Base-by-base conservation (phyloP, 1,140 invertebrate species). In the Neuroterus valhalla region DNA sequence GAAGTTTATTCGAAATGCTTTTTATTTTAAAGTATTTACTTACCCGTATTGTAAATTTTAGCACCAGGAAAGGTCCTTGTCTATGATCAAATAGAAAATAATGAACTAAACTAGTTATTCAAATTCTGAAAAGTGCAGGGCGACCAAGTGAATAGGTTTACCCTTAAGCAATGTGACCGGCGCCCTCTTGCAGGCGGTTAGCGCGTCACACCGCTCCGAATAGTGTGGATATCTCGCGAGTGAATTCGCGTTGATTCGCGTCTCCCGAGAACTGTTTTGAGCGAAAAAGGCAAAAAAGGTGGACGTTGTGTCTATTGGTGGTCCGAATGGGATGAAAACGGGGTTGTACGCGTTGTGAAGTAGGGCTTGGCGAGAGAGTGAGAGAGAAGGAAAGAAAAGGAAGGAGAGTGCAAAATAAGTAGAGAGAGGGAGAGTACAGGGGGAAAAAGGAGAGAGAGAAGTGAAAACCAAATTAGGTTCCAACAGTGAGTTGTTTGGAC, bases 101-200 rank as follows among this genome's bases (percentile, higher is more conserved):
- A 38, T 38, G 5, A 38, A 38, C 31, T 38, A 10, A 0, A 38
- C 1, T 38, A 38, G 31, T 38, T 38, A 10, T 38, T 38, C 10
- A 38, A 38, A 38, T 38, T 38, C 4, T 38, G 6, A 5, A 38
- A 38, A 38, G 31, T 38, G 6, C 8, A 38, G 31, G 31, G 31
- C 31, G 31, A 38, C 5, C 31, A 0, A 8, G 6, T 38, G 6
- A 38, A 5, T 38, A 38, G 31, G 31, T 10, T 8, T 8, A 38
- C 10, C 31, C 31, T 8, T 38, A 8, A 8, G 31, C 31, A 38
- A 38, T 10, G 72, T 70, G 78, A 72, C 76, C 67, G 77, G 78
- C 81, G 85, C 85, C 84, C 85, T 86, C 81, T 86, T 86, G 83
- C 79, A 62, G 83, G 84, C 85, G 84, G 83, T 83, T 84, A 82